phyloP scores from a whole-genome alignment of 2,797 vertebrate species.

The Molossus alvarezi region DNA sequence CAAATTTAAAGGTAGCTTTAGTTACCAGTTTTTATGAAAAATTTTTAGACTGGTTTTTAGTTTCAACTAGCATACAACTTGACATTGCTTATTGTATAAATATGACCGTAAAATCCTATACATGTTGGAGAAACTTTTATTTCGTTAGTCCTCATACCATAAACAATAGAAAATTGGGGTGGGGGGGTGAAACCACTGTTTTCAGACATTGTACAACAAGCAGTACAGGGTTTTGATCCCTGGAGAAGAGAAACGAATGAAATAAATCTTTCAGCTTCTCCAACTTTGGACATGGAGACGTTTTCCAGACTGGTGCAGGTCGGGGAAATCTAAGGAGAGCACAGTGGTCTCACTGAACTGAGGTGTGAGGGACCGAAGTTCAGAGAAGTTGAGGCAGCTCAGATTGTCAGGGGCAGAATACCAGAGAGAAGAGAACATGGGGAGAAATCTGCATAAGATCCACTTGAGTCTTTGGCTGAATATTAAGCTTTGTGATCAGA shows the following conservation, averaged over 20 bases:
- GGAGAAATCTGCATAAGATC: not conserved
- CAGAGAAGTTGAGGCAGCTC: constrained; percentile 1
- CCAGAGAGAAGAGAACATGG: not conserved
- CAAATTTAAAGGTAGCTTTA: not conserved
- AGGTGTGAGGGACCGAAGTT: not conserved
- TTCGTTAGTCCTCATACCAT: not conserved
- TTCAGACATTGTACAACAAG: not conserved
- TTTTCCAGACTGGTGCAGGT: not conserved
- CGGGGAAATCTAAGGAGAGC: not conserved
- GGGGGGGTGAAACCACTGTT: not conserved
- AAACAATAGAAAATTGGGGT: constrained; percentile 3
- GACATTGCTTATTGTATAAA: constrained; percentile 19
- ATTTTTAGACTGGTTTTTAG: constrained; percentile 22
- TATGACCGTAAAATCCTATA: not conserved
- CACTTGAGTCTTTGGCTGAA: not conserved
- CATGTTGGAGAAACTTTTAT: not conserved
- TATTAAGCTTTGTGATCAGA: constrained; percentile 6
- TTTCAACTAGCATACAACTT: not conserved
- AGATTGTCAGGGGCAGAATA: not conserved
- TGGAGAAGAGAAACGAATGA: constrained; percentile 35
- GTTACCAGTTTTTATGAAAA: constrained; percentile 57
- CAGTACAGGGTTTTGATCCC: not conserved
- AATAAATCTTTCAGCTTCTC: not conserved
- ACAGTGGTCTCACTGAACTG: constrained; percentile 11
- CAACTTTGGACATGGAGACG: not conserved